These are phyloP conservation scores for Clostera curtula DNA, from an alignment of 2,888 invertebrate genomes.

Conservation along the genomic window DNA sequence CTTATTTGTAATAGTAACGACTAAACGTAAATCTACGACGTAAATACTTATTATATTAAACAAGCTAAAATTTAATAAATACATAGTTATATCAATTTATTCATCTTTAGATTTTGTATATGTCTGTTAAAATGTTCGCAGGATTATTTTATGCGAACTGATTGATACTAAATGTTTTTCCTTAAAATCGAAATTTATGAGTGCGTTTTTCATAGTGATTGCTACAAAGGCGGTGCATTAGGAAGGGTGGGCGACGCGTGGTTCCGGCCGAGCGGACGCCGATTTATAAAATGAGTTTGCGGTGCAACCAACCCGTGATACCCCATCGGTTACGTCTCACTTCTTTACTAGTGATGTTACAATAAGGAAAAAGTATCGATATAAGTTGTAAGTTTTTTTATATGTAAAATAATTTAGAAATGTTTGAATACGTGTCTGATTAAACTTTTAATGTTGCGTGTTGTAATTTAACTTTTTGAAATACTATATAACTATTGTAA, in stretches of 20 bases:
- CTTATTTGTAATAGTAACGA: too few relatives aligned
- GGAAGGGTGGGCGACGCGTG: constrained; percentile 61
- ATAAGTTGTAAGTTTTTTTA: constrained; percentile 1
- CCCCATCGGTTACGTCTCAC: constrained; percentile 74
- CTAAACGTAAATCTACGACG: too few relatives aligned
- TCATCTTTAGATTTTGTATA: too few relatives aligned
- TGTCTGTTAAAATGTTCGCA: constrained; percentile 3
- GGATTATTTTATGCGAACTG: constrained; percentile 6
- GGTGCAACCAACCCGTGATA: constrained; percentile 71
- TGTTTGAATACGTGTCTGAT: too few relatives aligned
- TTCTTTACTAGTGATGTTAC: constrained; percentile 51
- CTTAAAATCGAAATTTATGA: constrained; percentile 8
- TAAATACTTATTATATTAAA: too few relatives aligned
- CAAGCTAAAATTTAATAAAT: too few relatives aligned
- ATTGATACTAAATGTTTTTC: too few relatives aligned
- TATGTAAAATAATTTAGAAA: neutral
- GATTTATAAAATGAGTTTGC: constrained; percentile 75
- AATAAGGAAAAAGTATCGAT: constrained; percentile 17
- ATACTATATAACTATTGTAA: too few relatives aligned
- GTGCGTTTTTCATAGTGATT: constrained; percentile 24
- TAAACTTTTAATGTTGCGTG: too few relatives aligned
- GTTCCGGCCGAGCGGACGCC: constrained; percentile 65
- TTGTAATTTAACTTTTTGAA: too few relatives aligned
- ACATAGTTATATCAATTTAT: too few relatives aligned
- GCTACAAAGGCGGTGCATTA: constrained; percentile 41